These are phyloP conservation scores for Chaetodon trifasciatus DNA, from an alignment of 2,797 vertebrate species.

Conservation along the genomic window DNA sequence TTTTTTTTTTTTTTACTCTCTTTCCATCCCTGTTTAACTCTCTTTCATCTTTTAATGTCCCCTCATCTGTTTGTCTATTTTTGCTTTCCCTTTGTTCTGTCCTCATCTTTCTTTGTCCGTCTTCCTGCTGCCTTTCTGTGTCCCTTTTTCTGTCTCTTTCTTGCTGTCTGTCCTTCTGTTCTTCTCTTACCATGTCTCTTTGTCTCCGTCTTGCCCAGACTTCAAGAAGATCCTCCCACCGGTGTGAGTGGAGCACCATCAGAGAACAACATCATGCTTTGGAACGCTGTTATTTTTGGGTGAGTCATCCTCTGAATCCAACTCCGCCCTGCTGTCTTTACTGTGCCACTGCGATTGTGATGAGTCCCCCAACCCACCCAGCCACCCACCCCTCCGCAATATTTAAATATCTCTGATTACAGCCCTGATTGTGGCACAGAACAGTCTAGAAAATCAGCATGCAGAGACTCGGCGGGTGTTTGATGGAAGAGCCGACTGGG, in stretches of 20 bases:
- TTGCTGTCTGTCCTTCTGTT: constrained; percentile 21
- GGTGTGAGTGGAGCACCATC: constrained; percentile 98
- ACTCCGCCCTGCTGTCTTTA: constrained; percentile 54
- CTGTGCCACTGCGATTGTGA: constrained; percentile 55
- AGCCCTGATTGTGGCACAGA: constrained; percentile 34
- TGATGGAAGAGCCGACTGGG: constrained; percentile 7
- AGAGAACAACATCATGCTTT: constrained; percentile 99
- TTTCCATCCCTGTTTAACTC: constrained; percentile 25
- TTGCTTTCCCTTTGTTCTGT: neutral
- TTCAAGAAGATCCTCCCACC: constrained; percentile 99
- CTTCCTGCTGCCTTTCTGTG: neutral
- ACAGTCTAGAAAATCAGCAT: constrained; percentile 27
- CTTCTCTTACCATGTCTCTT: neutral
- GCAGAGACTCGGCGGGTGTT: constrained; percentile 22
- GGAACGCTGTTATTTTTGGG: constrained; percentile 99
- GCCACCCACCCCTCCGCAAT: constrained; percentile 1
- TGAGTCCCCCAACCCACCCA: constrained; percentile 25
- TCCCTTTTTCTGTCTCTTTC: neutral
- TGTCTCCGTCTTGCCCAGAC: constrained; percentile 81
- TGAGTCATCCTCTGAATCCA: constrained; percentile 84
- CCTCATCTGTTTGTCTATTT: neutral
- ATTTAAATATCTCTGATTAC: constrained; percentile 38
- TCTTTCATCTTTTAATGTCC: neutral
- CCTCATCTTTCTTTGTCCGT: neutral
- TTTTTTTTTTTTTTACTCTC: neutral